phyloP scores from a whole-genome alignment of 2,113 vertebrate species.

The Drymodes brunneopygia region DNA sequence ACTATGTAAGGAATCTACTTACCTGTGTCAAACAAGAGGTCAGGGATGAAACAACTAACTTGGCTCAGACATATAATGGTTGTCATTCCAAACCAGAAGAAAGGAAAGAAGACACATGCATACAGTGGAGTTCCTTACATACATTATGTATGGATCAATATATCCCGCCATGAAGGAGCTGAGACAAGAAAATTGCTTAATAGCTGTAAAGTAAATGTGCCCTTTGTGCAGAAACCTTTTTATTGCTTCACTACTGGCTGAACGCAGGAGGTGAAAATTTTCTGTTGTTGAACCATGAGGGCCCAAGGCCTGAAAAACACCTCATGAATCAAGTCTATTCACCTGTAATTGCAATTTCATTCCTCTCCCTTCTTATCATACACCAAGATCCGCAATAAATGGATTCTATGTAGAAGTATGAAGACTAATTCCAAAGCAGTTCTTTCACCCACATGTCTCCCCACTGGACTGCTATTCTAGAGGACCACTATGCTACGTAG shows the following conservation, averaged over 20 bases:
- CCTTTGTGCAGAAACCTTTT: not conserved
- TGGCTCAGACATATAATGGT: not conserved
- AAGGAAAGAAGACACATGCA: not conserved
- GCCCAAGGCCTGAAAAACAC: not conserved
- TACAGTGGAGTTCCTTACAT: not conserved
- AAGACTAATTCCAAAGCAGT: not conserved
- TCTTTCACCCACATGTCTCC: not conserved
- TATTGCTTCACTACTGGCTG: not conserved
- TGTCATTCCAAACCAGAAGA: not conserved
- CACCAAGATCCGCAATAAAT: not conserved
- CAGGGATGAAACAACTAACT: not conserved
- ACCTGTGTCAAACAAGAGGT: not conserved
- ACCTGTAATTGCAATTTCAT: not conserved
- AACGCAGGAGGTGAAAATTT: not conserved
- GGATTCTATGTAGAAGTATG: not conserved
- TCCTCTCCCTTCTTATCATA: not conserved
- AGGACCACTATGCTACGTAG: not conserved
- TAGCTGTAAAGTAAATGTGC: not conserved
- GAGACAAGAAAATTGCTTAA: slow-evolving; percentile 2
- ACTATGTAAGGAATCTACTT: not conserved
- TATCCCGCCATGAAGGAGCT: not conserved
- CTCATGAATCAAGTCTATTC: not conserved
- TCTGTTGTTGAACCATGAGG: not conserved
- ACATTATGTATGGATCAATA: not conserved
- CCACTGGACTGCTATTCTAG: not conserved